Evolutionary conservation across 2,888 invertebrate species (phyloP).

Genomic region (Enchytraeus crypticus): DNA sequence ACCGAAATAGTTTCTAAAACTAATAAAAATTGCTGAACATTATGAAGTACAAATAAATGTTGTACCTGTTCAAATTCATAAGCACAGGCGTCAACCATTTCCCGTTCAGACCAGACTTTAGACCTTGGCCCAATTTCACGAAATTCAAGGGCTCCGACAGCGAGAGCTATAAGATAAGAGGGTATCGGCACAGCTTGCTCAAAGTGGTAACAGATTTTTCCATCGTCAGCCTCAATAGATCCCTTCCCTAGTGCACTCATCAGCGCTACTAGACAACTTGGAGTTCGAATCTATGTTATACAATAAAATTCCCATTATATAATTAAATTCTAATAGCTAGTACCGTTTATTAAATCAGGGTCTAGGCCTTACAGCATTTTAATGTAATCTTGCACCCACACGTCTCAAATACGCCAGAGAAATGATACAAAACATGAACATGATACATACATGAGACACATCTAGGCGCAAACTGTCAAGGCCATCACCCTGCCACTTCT

Average conservation of each 20-base stretch:
- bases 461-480: no score
- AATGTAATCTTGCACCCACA: no score
- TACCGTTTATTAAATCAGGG: no score
- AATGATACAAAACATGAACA: no score
- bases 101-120: slow-evolving; percentile 81
- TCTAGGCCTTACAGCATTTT: no score
- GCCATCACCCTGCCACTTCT: no score
- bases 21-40: no score
- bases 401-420: no score
- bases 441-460: no score
- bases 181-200: slow-evolving; percentile 67
- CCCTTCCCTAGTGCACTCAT: slow-evolving; percentile 73
- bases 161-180: slow-evolving; percentile 79
- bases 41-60: neutral
- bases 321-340: neutral
- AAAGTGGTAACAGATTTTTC: slow-evolving; percentile 56
- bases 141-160: slow-evolving; percentile 65
- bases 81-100: slow-evolving; percentile 69
- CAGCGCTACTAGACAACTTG: slow-evolving; percentile 66
- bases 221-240: slow-evolving; percentile 24
- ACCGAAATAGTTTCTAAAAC: no score
- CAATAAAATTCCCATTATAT: neutral
- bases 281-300: slow-evolving; percentile 62
- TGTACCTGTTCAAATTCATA: slow-evolving; percentile 72
- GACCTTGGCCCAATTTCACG: slow-evolving; percentile 68